Conservation (phyloP, 2,888 invertebrate species). For the Pogonocherus hispidulus region DNA sequence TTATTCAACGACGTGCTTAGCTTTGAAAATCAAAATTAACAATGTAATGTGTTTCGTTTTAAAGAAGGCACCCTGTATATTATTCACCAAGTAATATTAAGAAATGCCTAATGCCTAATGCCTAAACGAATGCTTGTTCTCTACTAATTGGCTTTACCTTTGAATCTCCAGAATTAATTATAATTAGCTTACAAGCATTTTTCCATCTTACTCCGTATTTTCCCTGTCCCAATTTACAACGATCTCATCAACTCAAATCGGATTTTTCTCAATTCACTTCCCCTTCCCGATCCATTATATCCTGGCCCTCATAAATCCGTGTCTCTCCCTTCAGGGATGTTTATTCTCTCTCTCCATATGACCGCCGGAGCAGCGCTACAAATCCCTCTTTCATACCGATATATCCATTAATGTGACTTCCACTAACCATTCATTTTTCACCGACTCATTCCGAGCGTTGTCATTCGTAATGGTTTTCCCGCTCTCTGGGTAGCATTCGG, state of each 20-base stretch:
- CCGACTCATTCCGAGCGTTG: slow-evolving; percentile 4
- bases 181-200: neutral
- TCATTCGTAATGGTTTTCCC: neutral
- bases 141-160: too few species aligned
- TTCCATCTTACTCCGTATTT: neutral
- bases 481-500: neutral
- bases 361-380: slow-evolving; percentile 17
- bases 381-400: slow-evolving; percentile 24
- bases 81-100: too few species aligned
- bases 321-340: too few species aligned
- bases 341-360: slow-evolving; percentile 22
- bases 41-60: too few species aligned
- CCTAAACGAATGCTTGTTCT: too few species aligned
- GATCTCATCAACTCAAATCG: slow-evolving; percentile 13
- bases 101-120: too few species aligned
- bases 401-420: slow-evolving; percentile 26
- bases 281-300: slow-evolving; percentile 24
- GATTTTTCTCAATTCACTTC: slow-evolving; percentile 17
- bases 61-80: too few species aligned
- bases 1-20: too few species aligned
- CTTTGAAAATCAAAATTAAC: too few species aligned
- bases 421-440: slow-evolving; percentile 25
- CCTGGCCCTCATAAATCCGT: slow-evolving; percentile 17
- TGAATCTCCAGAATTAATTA: neutral
- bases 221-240: neutral